Evolutionary conservation across 2,888 invertebrate genomes (phyloP).

Genomic region (Trichopria drosophilae): DNA sequence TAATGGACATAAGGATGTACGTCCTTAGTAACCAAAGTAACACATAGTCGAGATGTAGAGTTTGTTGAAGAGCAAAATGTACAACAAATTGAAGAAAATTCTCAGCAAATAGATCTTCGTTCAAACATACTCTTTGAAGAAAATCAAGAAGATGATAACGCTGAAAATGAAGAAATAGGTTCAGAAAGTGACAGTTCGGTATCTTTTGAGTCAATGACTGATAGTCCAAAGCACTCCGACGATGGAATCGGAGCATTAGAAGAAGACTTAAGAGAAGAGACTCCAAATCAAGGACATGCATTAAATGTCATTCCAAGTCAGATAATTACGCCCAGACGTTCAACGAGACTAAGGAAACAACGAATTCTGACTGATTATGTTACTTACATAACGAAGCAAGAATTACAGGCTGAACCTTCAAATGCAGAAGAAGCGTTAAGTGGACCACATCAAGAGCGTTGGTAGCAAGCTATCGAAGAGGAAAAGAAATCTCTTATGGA

Average conservation of each 20-base stretch:
- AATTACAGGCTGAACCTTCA: not conserved
- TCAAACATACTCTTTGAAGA: not conserved
- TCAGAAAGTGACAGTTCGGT: too few relatives aligned
- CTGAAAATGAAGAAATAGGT: too few relatives aligned
- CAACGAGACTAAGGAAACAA: not conserved
- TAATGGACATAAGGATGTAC: conserved; percentile 33
- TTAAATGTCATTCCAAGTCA: too few relatives aligned
- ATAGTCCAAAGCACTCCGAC: too few relatives aligned
- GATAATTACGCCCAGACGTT: not conserved
- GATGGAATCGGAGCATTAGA: too few relatives aligned
- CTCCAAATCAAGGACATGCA: too few relatives aligned
- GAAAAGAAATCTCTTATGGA: not conserved
- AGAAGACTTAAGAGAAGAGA: too few relatives aligned
- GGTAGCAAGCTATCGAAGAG: not conserved
- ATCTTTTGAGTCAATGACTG: too few relatives aligned
- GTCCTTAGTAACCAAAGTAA: conserved; percentile 22
- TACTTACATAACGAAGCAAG: not conserved
- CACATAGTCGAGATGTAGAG: conserved; percentile 24
- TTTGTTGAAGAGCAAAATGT: not conserved
- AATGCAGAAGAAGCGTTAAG: not conserved
- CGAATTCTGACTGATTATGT: not conserved
- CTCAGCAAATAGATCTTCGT: not conserved
- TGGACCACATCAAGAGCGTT: not conserved
- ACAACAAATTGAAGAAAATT: not conserved
- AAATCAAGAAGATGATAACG: not conserved